Evolutionary conservation across 1,140 invertebrate species (phyloP).

Genomic region (Apis dorsata): DNA sequence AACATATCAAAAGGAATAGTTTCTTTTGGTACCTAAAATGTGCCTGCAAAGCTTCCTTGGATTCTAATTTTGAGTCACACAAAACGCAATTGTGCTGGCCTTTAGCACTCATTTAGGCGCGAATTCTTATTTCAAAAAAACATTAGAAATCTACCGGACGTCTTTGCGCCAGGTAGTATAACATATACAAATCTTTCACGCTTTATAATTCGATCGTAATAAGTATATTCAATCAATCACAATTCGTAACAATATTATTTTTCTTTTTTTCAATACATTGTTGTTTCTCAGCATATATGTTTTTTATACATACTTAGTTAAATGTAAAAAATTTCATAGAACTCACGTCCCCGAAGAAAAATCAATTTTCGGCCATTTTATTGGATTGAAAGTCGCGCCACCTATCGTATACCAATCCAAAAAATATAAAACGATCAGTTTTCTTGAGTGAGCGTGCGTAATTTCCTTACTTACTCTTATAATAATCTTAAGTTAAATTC

Average conservation of each 20-base stretch:
- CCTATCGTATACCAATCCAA: constrained; percentile 53
- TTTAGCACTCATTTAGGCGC: constrained; percentile 66
- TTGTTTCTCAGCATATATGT: background rate
- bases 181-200: constrained; percentile 30
- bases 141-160: constrained; percentile 55
- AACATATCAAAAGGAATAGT: constrained; percentile 21
- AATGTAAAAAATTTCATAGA: constrained; percentile 17
- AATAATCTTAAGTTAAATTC: background rate
- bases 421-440: constrained; percentile 9
- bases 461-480: background rate
- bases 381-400: constrained; percentile 67
- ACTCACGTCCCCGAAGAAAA: constrained; percentile 52
- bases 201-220: background rate
- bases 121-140: constrained; percentile 46
- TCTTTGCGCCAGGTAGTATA: constrained; percentile 52
- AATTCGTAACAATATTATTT: background rate
- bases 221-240: background rate
- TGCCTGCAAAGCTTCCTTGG: constrained; percentile 79
- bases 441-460: background rate
- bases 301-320: background rate
- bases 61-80: constrained; percentile 77
- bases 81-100: constrained; percentile 77
- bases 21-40: constrained; percentile 78
- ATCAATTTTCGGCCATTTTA: constrained; percentile 70
- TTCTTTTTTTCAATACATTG: background rate